A percentile compares a stretch with the other conserved stretches of the same genome.
Evolutionary conservation across 2,113 vertebrate genomes (phyloP).

Genomic region (Helogale parvula): DNA sequence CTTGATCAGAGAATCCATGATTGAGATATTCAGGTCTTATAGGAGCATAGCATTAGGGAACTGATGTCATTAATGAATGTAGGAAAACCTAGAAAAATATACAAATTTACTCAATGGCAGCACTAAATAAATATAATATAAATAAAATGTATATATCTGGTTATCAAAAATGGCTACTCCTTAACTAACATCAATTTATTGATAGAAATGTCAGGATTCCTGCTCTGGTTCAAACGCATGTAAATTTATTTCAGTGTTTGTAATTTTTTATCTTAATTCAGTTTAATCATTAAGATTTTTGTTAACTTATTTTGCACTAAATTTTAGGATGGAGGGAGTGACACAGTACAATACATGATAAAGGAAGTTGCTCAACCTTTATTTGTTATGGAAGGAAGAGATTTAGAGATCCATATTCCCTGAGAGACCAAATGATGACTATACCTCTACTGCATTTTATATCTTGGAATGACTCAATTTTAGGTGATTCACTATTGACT

Average conservation of each 20-base stretch:
- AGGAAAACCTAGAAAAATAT: background rate
- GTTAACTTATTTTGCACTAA: slow-evolving; percentile 23
- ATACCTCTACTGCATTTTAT: background rate
- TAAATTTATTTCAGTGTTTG: background rate
- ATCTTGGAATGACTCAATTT: background rate
- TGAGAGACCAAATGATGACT: background rate
- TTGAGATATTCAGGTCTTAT: background rate
- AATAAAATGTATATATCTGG: background rate
- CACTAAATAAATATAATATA: slow-evolving; percentile 3
- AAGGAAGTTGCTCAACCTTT: background rate
- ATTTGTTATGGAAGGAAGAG: background rate
- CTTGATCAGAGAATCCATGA: background rate
- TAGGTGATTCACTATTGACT: background rate
- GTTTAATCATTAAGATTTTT: background rate
- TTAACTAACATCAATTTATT: background rate
- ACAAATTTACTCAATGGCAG: background rate
- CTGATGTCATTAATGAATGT: background rate
- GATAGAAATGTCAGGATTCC: slow-evolving; percentile 5
- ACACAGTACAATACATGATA: background rate
- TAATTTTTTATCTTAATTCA: slow-evolving; percentile 19
- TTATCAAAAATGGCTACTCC: background rate
- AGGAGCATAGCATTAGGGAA: background rate
- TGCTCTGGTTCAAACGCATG: background rate
- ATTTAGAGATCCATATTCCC: background rate
- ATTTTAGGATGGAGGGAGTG: background rate